Percentiles rank a stretch among this genome's conserved stretches.
Conservation (phyloP, 92 coral and sea anemone genomes). For the Parazoanthus darwini region DNA sequence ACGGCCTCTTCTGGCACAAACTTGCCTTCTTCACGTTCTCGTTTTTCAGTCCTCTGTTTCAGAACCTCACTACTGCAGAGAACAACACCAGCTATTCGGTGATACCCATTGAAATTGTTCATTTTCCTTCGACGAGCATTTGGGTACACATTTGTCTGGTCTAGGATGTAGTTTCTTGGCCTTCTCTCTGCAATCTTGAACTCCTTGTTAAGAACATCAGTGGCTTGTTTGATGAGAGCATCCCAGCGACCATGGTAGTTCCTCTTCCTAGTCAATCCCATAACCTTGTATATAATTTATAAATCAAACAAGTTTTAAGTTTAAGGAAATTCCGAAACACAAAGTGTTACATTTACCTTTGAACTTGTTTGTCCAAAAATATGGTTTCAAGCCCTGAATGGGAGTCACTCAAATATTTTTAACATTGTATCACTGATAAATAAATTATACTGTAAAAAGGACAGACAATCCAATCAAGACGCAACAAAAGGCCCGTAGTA, state of each 20-base stretch:
- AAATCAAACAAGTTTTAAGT: neutral
- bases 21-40: slow-evolving; percentile 87
- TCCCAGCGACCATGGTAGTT: slow-evolving; percentile 99
- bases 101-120: slow-evolving; percentile 75
- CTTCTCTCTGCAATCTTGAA: slow-evolving; percentile 89
- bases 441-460: too few relatives aligned
- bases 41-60: slow-evolving; percentile 68
- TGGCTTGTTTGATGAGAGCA: slow-evolving; percentile 91
- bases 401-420: too few relatives aligned
- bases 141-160: slow-evolving; percentile 97
- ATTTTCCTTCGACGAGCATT: slow-evolving; percentile 91
- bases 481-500: too few relatives aligned
- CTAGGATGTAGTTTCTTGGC: slow-evolving; percentile 87
- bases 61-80: slow-evolving; percentile 75
- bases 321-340: too few relatives aligned
- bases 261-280: slow-evolving; percentile 81
- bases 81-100: slow-evolving; percentile 81
- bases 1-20: slow-evolving; percentile 86
- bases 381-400: too few relatives aligned
- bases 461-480: too few relatives aligned
- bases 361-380: too few relatives aligned
- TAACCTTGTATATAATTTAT: slow-evolving; percentile 54
- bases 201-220: slow-evolving; percentile 79
- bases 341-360: too few relatives aligned
- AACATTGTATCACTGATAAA: too few relatives aligned